phyloP scores from a whole-genome alignment of 2,888 invertebrate species.

The Pyrrhia umbra region DNA sequence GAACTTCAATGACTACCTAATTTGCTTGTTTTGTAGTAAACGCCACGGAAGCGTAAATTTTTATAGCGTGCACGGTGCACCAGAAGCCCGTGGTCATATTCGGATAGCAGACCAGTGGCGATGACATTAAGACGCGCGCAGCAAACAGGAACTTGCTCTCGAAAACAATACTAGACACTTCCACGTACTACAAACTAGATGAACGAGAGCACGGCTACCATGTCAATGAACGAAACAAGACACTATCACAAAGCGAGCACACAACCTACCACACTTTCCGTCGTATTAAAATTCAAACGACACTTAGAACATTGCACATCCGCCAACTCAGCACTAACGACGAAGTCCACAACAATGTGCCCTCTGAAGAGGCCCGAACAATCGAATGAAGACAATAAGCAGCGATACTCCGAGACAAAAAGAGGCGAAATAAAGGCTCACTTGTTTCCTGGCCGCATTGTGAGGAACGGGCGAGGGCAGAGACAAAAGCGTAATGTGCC shows the following conservation, averaged over 20 bases:
- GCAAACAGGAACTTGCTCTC: background rate
- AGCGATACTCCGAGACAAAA: conserved; percentile 91
- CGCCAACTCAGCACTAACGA: conserved; percentile 89
- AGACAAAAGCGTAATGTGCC: conserved; percentile 91
- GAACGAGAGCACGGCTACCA: conserved; percentile 10
- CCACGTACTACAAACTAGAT: background rate
- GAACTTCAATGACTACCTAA: no score
- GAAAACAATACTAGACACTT: conserved; percentile 1
- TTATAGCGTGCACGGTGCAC: no score
- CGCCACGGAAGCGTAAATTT: no score
- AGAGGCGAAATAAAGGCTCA: conserved; percentile 91
- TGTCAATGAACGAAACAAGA: conserved; percentile 39
- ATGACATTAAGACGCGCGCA: background rate
- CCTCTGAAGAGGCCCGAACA: conserved; percentile 90
- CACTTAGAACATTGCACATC: conserved; percentile 88
- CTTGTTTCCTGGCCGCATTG: conserved; percentile 91
- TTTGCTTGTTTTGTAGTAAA: no score
- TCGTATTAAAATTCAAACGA: conserved; percentile 85
- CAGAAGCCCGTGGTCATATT: no score
- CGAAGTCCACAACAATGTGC: conserved; percentile 89
- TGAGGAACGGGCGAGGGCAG: conserved; percentile 90
- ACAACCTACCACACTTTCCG: conserved; percentile 66
- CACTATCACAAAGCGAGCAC: conserved; percentile 50
- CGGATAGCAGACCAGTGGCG: no score
- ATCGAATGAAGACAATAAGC: conserved; percentile 91